Base-by-base conservation (phyloP, 2,113 vertebrate genomes). In the Jacana jacana region DNA sequence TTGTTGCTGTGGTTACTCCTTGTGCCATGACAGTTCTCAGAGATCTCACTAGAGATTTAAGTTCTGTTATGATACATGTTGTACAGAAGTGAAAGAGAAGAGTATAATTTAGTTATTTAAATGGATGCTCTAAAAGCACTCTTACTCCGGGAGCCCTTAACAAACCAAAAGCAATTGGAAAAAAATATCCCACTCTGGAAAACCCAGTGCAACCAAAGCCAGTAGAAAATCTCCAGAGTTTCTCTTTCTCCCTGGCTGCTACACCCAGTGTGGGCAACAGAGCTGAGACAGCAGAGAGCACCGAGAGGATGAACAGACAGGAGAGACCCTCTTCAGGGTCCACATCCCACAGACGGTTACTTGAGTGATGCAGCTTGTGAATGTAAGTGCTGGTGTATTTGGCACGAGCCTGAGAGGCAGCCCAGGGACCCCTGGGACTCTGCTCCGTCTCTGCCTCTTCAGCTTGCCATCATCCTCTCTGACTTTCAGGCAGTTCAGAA, bases 381-480 rank as follows among this genome's bases (percentile, higher is more conserved):
- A 13, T 17, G 0, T 28, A 35, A 71, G 3, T 16, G 39, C 16
- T 48, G 48, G 18, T 1, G 2, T 46, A 20, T 75, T 69, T 69
- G 57, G 46, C 57, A 52, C 33, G 46, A 88, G 28, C 7, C 30
- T 58, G 39, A 35, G 23, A 66, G 14, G 20, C 40, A 44, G 61
- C 31, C 31, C 13, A 8, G 37, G 22, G 8, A 17, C 71, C 37
- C 52, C 37, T 1, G 19, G 64, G 48, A 15, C 68, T 64, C 49
- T 30, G 40, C 6, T 35, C 1, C 1, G 3, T 48, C 46, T 84
- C 66, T 60, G 14, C 14, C 28, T 78, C 76, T 92, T 55, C 44
- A 35, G 11, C 30, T 83, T 63, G 9, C 18, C 0, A 0, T 57
- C 0, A 0, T 42, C 44, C 14, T n/a, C 54, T 46, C 15, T 54